phyloP scores from a whole-genome alignment of 2,113 vertebrate species.

The Pitta sordida region DNA sequence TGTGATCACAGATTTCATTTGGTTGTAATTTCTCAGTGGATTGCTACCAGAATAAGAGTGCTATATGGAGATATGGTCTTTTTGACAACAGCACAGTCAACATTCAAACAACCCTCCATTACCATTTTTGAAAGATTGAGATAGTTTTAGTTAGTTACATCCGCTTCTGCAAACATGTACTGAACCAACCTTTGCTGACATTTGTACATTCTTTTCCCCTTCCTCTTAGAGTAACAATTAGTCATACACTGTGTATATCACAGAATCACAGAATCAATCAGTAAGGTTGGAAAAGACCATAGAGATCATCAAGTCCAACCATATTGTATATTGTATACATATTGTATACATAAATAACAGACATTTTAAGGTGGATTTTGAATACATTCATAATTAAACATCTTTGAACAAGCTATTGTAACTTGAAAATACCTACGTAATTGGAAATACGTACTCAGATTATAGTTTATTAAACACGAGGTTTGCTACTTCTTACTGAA shows the following conservation, averaged over 20 bases:
- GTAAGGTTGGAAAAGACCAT: too few relatives aligned
- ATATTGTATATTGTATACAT: too few relatives aligned
- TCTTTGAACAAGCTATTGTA: neutral
- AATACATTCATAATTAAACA: neutral
- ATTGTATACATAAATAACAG: neutral
- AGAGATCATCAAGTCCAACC: too few relatives aligned
- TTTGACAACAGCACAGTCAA: neutral
- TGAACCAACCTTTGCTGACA: neutral
- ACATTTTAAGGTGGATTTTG: neutral
- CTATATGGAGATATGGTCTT: neutral
- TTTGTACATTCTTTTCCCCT: neutral
- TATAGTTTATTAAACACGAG: neutral
- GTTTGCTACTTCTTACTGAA: neutral
- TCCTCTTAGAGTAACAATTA: neutral
- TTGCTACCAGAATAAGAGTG: neutral
- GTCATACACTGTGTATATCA: neutral
- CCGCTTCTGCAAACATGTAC: neutral
- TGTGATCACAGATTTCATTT: neutral
- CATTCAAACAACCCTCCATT: neutral
- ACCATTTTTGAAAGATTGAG: neutral
- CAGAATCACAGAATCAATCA: too few relatives aligned
- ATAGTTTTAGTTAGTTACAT: neutral
- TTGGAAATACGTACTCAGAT: neutral
- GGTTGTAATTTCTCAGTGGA: neutral
- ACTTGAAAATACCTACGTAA: neutral